phyloP scores from a whole-genome alignment of 2,113 vertebrate genomes.

The Poicephalus gulielmi region DNA sequence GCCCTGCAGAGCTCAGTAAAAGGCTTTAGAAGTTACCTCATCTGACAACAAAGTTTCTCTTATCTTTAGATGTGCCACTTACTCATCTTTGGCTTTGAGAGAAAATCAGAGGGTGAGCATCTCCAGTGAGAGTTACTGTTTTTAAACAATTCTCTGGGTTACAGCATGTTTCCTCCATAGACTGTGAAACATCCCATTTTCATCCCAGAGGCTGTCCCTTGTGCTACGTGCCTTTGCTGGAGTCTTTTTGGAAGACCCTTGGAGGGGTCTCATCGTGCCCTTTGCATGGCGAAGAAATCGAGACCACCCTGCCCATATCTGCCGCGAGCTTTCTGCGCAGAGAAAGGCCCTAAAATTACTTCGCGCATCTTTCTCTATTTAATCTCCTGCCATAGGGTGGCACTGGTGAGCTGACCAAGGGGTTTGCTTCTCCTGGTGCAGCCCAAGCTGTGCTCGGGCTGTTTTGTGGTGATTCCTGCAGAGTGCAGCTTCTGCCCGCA shows the following conservation, averaged over 20 bases:
- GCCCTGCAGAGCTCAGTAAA: background rate
- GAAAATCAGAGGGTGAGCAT: background rate
- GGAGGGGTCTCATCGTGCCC: background rate
- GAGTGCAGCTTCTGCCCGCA: background rate
- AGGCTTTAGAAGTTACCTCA: background rate
- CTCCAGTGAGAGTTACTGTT: background rate
- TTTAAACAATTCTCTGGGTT: background rate
- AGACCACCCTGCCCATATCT: background rate
- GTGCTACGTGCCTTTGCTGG: background rate
- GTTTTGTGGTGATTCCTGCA: background rate
- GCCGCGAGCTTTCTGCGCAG: background rate
- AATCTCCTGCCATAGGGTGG: background rate
- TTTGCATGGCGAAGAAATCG: background rate
- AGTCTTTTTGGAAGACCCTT: background rate
- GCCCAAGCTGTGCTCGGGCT: rapidly evolving
- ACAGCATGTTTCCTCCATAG: background rate
- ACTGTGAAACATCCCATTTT: background rate
- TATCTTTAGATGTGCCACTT: background rate
- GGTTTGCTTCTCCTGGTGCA: background rate
- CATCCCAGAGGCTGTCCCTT: background rate
- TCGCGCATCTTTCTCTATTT: background rate
- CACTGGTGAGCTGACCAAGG: background rate
- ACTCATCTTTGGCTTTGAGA: background rate
- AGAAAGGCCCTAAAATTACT: background rate
- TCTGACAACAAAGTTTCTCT: background rate